phyloP scores from a whole-genome alignment of 2,113 vertebrate species.

The Lamprotornis superbus region DNA sequence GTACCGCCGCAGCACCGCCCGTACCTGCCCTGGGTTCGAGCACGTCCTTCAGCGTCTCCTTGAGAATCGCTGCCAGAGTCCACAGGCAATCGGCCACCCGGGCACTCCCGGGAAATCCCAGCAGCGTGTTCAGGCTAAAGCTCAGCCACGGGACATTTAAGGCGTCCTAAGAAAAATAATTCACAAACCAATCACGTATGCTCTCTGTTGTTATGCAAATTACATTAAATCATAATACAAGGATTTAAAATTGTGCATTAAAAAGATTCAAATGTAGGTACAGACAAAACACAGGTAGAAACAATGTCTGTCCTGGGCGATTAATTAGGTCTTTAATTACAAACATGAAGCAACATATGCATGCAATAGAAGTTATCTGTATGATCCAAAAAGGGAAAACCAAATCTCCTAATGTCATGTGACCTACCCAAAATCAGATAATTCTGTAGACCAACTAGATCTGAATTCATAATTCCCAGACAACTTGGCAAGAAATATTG shows the following conservation, averaged over 20 bases:
- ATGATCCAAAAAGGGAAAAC: background rate
- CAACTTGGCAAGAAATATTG: background rate
- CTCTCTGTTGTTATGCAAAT: background rate
- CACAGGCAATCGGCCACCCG: conserved; percentile 69
- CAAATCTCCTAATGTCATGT: background rate
- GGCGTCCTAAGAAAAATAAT: conserved; percentile 55
- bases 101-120: conserved; percentile 5
- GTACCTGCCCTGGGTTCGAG: conserved; percentile 60
- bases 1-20: background rate
- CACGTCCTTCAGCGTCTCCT: conserved; percentile 72
- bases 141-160: conserved; percentile 75
- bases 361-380: background rate
- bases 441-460: background rate
- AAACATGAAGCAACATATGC: background rate
- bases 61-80: conserved; percentile 73
- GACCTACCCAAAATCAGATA: background rate
- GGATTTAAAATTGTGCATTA: background rate
- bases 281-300: background rate
- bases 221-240: background rate
- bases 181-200: background rate
- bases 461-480: background rate
- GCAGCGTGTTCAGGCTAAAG: conserved; percentile 71
- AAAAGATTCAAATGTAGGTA: background rate
- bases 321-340: background rate
- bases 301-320: background rate